Conservation (phyloP, 2,113 vertebrate genomes). For the Syngnathus scovelli region DNA sequence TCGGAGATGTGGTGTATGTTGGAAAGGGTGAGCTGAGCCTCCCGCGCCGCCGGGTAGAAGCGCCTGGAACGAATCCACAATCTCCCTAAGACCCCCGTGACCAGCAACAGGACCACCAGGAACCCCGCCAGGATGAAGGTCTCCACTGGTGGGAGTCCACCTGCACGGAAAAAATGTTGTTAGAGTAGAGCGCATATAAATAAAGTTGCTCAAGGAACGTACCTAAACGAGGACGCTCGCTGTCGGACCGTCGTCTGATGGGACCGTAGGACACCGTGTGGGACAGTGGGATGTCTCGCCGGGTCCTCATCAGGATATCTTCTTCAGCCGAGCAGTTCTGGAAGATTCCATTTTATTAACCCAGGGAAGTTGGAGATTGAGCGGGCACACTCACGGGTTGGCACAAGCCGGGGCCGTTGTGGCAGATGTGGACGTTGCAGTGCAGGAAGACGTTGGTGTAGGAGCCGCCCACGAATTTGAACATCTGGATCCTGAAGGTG, state of each 20-base stretch:
- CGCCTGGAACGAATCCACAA: conserved; percentile 70
- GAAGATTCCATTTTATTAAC: not conserved
- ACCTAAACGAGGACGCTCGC: conserved; percentile 47
- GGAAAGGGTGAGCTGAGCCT: conserved; percentile 70
- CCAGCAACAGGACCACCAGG: conserved; percentile 63
- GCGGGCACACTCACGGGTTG: conserved; percentile 62
- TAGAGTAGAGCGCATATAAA: not conserved
- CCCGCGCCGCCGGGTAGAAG: conserved; percentile 61
- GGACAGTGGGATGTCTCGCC: conserved; percentile 59
- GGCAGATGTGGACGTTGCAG: conserved; percentile 75
- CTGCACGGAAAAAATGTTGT: conserved; percentile 12
- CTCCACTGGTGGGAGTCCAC: conserved; percentile 57
- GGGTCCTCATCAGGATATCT: conserved; percentile 45
- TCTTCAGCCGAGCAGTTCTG: conserved; percentile 71
- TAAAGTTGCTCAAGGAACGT: conserved; percentile 15
- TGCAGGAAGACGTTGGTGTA: conserved; percentile 68
- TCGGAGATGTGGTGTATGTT: conserved; percentile 74
- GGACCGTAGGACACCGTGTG: conserved; percentile 66
- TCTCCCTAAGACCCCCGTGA: conserved; percentile 66
- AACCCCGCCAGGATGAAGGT: conserved; percentile 65
- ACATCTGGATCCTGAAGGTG: conserved; percentile 72
- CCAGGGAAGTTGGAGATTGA: too few relatives aligned
- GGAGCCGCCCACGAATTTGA: conserved; percentile 70
- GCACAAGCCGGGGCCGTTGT: conserved; percentile 53
- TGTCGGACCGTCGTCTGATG: conserved; percentile 58